A percentile compares a stretch with the other conserved stretches of the same genome.
Conservation (phyloP, 2,797 vertebrate genomes). For the Enteromius treurensis region DNA sequence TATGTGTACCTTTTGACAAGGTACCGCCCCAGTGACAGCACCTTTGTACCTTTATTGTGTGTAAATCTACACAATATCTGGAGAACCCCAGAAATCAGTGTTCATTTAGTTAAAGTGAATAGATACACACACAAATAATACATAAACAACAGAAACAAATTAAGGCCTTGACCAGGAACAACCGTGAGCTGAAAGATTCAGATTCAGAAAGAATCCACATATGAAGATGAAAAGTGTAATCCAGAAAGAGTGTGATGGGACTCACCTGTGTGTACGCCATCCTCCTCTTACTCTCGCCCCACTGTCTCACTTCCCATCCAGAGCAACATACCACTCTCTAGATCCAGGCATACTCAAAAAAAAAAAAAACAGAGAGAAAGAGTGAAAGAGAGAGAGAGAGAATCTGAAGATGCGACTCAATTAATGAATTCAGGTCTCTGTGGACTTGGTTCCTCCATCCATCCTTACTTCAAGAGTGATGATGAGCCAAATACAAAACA, state of each 20-base stretch:
- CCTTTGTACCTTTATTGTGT: not conserved
- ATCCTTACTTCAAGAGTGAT: slow-evolving; percentile 46
- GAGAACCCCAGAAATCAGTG: not conserved
- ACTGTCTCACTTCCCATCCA: slow-evolving; percentile 55
- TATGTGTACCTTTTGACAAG: too few relatives aligned
- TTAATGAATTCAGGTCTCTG: slow-evolving; percentile 26
- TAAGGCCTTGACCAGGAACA: slow-evolving; percentile 22
- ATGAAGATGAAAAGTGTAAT: not conserved
- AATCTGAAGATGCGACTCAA: slow-evolving; percentile 27
- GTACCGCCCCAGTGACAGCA: too few relatives aligned
- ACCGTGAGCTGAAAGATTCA: not conserved
- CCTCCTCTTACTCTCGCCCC: slow-evolving; percentile 69
- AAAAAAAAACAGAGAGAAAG: slow-evolving; percentile 1
- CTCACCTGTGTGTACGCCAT: slow-evolving; percentile 84
- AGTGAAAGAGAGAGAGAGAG: slow-evolving; percentile 21
- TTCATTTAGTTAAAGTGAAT: not conserved
- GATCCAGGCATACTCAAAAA: slow-evolving; percentile 33
- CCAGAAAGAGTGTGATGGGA: slow-evolving; percentile 48
- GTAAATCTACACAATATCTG: not conserved
- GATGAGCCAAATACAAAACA: slow-evolving; percentile 46
- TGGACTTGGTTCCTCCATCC: not conserved
- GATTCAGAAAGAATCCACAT: not conserved
- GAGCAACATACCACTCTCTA: slow-evolving; percentile 63
- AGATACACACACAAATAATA: slow-evolving; percentile 9
- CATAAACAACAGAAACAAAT: not conserved